Evolutionary conservation across 2,797 vertebrate genomes (phyloP), one percentile per base, ranked within the genome.

Genomic region (Pseudotriccus pelzelni): DNA sequence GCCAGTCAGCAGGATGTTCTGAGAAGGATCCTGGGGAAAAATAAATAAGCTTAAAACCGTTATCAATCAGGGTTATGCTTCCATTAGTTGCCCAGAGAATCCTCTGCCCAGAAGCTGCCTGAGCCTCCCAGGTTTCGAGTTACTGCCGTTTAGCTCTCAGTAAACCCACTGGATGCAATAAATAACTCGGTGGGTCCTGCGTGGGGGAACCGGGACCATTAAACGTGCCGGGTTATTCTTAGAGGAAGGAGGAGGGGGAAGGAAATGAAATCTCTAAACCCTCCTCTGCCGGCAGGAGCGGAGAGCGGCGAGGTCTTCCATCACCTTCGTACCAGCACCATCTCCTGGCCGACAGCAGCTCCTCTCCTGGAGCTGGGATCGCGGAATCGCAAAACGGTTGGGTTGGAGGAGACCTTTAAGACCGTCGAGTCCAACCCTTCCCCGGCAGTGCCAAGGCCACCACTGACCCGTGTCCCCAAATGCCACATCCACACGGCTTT

Each of bases 301-400:
- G 39, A 64, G 39, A 0, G 2, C 8, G 63, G 28, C 4, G 0
- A 49, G 15, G 25, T n/a, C 46, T 74, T 7, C 19, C 18, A 96
- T 94, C 93, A 15, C 88, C 87, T 97, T 97, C 95, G 91, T 84
- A 28, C 77, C 93, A 97, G 95, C 96, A 88, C 97, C 97, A 97
- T 92, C 97, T 97, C 66, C 96, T 91, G 97, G 93, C 86, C 90
- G 63, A 7, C 55, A 3, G 3, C 75, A 55, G 84, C 70, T 67
- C 84, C 63, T 43, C 7, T 25, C 37, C 39, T 78, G 2, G 22
- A 27, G 47, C 66, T 43, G 66, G 22, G 2, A 2, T 3, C 28
- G 0, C 5, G 66, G 18, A 17, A 16, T 7, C 39, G 5, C 30
- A 1, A 2, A 3, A 3, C 3, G 43, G n/a, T 20, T 6, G 5